Evolutionary conservation across 2,888 invertebrate genomes (phyloP).

Genomic region (Homarus gammarus): DNA sequence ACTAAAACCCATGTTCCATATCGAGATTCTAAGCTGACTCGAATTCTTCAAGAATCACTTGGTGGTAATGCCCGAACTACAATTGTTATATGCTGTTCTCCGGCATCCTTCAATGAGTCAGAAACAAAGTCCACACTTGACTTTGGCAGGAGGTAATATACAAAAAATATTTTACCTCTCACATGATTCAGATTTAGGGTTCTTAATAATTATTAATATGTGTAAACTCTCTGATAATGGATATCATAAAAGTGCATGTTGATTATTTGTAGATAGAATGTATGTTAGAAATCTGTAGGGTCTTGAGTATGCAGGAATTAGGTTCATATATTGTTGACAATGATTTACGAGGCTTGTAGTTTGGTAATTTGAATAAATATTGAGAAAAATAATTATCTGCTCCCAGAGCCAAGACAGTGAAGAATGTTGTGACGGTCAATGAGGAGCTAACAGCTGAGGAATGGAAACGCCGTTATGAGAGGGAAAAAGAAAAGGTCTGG

Average conservation of each 20-base stretch:
- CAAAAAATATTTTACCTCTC: too few species aligned
- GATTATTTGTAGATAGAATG: neutral
- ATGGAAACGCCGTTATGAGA: slow-evolving; percentile 99
- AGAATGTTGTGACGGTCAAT: slow-evolving; percentile 99
- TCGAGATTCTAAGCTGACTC: slow-evolving; percentile 84
- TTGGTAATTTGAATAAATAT: neutral
- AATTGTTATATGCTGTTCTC: slow-evolving; percentile 99
- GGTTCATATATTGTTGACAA: too few species aligned
- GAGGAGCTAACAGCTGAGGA: slow-evolving; percentile 99
- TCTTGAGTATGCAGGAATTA: too few species aligned
- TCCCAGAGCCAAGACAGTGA: slow-evolving; percentile 96
- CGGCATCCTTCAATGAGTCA: slow-evolving; percentile 98
- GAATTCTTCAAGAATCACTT: slow-evolving; percentile 96
- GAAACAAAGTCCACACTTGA: slow-evolving; percentile 99
- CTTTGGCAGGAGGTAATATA: slow-evolving; percentile 91
- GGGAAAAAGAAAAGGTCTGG: slow-evolving; percentile 97
- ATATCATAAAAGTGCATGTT: neutral
- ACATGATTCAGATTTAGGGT: too few species aligned
- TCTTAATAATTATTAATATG: too few species aligned
- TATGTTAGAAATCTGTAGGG: neutral
- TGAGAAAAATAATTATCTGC: neutral
- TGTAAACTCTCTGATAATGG: neutral
- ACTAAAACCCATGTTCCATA: slow-evolving; percentile 98
- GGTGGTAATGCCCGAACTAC: slow-evolving; percentile 99
- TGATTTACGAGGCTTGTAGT: neutral